These are phyloP conservation scores for Toxotes lorentzi DNA, from an alignment of 2,797 vertebrate species.

Conservation along the genomic window DNA sequence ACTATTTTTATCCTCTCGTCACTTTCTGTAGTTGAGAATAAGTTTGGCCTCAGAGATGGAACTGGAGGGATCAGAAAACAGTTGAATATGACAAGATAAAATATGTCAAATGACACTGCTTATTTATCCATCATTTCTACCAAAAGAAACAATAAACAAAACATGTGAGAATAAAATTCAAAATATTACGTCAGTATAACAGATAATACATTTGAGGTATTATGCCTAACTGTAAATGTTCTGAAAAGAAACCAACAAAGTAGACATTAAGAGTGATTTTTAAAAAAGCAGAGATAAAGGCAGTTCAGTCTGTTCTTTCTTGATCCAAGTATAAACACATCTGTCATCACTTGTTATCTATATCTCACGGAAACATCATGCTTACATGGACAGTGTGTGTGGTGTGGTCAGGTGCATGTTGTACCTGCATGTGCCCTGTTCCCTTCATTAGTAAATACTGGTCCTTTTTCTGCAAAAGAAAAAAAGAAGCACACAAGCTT, in stretches of 20 bases:
- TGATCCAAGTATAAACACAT: constrained; percentile 6
- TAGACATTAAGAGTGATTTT: not conserved
- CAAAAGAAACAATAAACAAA: not conserved
- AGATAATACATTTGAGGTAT: not conserved
- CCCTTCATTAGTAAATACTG: constrained; percentile 65
- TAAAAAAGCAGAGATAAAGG: not conserved
- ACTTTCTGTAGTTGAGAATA: constrained; percentile 76
- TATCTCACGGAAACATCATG: constrained; percentile 4
- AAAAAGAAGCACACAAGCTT: not conserved
- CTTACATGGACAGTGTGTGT: not conserved
- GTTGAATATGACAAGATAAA: constrained; percentile 3
- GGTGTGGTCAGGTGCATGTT: constrained; percentile 6
- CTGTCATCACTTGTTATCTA: constrained; percentile 9
- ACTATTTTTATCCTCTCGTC: constrained; percentile 80
- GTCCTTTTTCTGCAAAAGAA: constrained; percentile 76
- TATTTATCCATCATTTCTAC: not conserved
- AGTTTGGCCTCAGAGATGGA: constrained; percentile 72
- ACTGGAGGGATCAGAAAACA: constrained; percentile 53
- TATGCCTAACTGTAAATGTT: not conserved
- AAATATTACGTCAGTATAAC: not conserved
- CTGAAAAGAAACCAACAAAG: not conserved
- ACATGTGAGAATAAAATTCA: not conserved
- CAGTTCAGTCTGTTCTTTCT: not conserved
- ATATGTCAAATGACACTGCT: not conserved
- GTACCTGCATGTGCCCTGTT: constrained; percentile 78